Percentiles rank a stretch among this genome's conserved stretches.
Conservation (phyloP, 92 coral and sea anemone genomes). For the Actinostola sp. region DNA sequence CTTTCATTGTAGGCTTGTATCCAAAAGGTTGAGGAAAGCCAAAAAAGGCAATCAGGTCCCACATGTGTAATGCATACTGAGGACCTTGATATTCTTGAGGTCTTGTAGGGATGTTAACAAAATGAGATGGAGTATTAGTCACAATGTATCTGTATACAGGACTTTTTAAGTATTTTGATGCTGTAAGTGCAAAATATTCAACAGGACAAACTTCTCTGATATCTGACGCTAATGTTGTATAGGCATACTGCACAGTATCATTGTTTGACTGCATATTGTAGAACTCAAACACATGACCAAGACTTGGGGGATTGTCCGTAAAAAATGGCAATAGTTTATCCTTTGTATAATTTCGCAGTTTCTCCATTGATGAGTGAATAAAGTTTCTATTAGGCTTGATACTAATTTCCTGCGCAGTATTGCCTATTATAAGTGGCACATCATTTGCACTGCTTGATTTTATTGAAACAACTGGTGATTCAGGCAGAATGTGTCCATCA, state of each 20-base stretch:
- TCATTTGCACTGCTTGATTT: slow-evolving; percentile 44
- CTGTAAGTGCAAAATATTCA: slow-evolving; percentile 51
- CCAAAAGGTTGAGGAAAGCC: slow-evolving; percentile 40
- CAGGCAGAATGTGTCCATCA: slow-evolving; percentile 56
- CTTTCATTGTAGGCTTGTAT: slow-evolving; percentile 43
- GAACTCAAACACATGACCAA: slow-evolving; percentile 38
- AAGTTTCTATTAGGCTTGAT: slow-evolving; percentile 38
- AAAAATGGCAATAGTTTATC: slow-evolving; percentile 56
- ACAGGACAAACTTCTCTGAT: slow-evolving; percentile 58
- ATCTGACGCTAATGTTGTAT: slow-evolving; percentile 59
- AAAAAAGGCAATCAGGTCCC: slow-evolving; percentile 69
- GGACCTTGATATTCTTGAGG: neutral
- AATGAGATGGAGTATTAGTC: slow-evolving; percentile 49
- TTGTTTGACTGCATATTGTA: slow-evolving; percentile 37
- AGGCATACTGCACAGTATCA: slow-evolving; percentile 25
- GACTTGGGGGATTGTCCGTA: neutral
- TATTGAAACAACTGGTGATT: slow-evolving; percentile 63
- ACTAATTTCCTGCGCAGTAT: slow-evolving; percentile 66
- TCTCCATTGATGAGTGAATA: slow-evolving; percentile 24
- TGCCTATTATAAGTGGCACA: slow-evolving; percentile 65
- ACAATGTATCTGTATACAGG: slow-evolving; percentile 61
- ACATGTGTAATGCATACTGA: slow-evolving; percentile 62
- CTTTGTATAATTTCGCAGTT: slow-evolving; percentile 28
- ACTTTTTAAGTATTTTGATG: slow-evolving; percentile 40
- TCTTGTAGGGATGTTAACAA: slow-evolving; percentile 20